phyloP scores from a whole-genome alignment of 2,113 vertebrate species.

The Spea bombifrons region DNA sequence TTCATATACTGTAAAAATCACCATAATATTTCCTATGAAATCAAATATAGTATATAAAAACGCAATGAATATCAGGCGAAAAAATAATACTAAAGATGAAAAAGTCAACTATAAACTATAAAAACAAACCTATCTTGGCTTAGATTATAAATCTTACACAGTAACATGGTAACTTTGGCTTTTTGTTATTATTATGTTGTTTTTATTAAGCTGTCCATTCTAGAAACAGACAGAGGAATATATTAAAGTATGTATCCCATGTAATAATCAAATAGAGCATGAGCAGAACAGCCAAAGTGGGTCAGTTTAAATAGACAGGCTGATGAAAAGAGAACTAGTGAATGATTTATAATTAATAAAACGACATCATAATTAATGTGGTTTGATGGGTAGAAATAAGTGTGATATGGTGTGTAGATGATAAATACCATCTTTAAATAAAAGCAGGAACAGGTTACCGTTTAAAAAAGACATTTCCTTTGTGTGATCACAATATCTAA shows the following conservation, averaged over 20 bases:
- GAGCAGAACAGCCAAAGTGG: conserved; percentile 14
- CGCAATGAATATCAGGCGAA: too few species aligned
- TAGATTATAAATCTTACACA: too few species aligned
- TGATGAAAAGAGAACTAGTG: not conserved
- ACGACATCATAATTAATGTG: conserved; percentile 4
- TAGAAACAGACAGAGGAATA: not conserved
- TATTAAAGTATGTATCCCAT: not conserved
- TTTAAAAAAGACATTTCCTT: not conserved
- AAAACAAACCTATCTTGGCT: too few species aligned
- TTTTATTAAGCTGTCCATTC: too few species aligned
- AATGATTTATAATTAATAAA: conserved; percentile 2
- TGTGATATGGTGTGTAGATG: not conserved
- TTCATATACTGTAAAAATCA: too few species aligned
- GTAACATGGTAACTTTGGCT: too few species aligned
- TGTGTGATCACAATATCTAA: not conserved
- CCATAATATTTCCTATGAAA: too few species aligned
- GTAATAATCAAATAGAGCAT: not conserved
- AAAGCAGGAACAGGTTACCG: conserved; percentile 8
- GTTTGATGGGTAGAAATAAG: not conserved
- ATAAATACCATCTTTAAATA: conserved; percentile 19
- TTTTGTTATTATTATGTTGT: too few species aligned
- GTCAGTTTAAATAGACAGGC: conserved; percentile 11
- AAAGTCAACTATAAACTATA: too few species aligned
- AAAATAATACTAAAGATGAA: too few species aligned
- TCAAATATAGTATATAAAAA: too few species aligned